phyloP scores from a whole-genome alignment of 2,797 vertebrate genomes.

The Pelodytes ibericus region DNA sequence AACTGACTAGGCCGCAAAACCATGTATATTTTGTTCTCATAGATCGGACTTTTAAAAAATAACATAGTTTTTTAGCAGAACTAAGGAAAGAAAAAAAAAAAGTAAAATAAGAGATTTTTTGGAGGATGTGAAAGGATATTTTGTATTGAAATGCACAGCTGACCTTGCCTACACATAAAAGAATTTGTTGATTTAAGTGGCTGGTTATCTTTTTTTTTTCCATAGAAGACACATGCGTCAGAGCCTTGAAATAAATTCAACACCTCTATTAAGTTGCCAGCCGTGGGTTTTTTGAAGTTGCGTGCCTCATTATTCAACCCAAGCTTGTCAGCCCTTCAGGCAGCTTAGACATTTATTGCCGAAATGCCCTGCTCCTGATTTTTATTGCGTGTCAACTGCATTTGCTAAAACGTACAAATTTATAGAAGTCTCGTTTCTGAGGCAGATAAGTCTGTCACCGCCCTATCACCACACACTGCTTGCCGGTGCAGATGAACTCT shows the following conservation, averaged over 20 bases:
- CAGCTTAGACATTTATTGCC: constrained; percentile 51
- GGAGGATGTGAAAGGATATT: neutral
- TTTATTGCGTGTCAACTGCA: constrained; percentile 43
- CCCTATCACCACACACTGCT: neutral
- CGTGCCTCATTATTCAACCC: constrained; percentile 41
- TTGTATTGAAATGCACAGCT: neutral
- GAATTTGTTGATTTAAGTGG: constrained; percentile 45
- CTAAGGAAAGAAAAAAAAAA: neutral
- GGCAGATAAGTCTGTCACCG: neutral
- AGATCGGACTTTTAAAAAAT: too few species aligned
- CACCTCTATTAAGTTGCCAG: constrained; percentile 51
- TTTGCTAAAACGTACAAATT: constrained; percentile 42
- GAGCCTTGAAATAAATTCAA: constrained; percentile 39
- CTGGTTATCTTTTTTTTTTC: constrained; percentile 32
- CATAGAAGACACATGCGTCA: constrained; percentile 36
- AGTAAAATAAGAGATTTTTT: neutral
- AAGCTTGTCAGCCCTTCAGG: constrained; percentile 35
- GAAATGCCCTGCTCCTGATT: constrained; percentile 37
- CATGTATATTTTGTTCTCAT: too few species aligned
- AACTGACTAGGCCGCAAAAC: too few species aligned
- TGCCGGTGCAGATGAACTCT: constrained; percentile 15
- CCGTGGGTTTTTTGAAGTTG: constrained; percentile 26
- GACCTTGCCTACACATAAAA: constrained; percentile 30
- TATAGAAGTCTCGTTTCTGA: constrained; percentile 41
- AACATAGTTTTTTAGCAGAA: too few species aligned